Evolutionary conservation across 2,113 vertebrate genomes (phyloP), one percentile per base, ranked within the genome.

Genomic region (Rhegmatorhina hoffmannsi): DNA sequence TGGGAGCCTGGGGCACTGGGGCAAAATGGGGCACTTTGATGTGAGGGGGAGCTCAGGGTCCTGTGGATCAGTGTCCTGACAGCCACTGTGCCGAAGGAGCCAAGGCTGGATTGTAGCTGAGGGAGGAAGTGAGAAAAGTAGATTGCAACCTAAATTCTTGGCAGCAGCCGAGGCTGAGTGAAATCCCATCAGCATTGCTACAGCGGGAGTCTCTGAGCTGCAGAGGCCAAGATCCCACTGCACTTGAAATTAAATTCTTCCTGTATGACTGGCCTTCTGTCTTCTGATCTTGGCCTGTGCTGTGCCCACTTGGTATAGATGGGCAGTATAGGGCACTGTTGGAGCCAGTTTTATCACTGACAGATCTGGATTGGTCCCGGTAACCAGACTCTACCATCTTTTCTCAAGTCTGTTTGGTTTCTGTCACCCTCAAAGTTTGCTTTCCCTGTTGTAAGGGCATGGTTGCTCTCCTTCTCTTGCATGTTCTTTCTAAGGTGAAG

Each of bases 1-100:
- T n/a, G 29, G 52, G 81, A 93, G 10, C 7, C 38, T 9, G 1
- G 49, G 29, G 40, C 0, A 0, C 26, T 66, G 59, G 31, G 46
- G 60, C 55, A 44, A 24, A 58, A 26, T 28, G 1, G 11, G 38
- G 58, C 6, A 0, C 0, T 49, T 46, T 0, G 2, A 56, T 58
- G 29, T 31, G 9, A 11, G 34, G 38, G 55, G 11, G 7, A 89
- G 7, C 49, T 63, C 3, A 0, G 29, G 16, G 25, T 56, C 43
- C 75, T 63, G 62, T 19, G 9, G 60, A 23, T 36, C 66, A 40
- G 29, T 0, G 0, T 81, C 36, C 50, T 50, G 82, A 84, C 36
- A 55, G 40, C 33, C 21, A 1, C 46, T 1, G 0, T 36, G 60
- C 55, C 33, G 21, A 38, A 34, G 20, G 33, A 34, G 5, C 25